Conservation (phyloP, 2,888 invertebrate species). For the Ophonus ardosiacus region DNA sequence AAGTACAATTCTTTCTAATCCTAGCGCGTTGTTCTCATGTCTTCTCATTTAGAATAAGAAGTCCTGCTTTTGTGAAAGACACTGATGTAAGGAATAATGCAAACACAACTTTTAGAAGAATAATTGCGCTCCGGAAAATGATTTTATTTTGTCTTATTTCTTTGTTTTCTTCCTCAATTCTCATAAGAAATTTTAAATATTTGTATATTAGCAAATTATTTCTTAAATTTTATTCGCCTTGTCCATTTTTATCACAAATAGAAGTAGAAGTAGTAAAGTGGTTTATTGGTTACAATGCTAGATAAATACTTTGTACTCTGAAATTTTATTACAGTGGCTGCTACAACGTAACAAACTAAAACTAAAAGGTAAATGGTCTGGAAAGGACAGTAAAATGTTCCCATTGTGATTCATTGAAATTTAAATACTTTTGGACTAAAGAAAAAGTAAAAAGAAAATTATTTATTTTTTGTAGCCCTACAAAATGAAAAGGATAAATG, state of each 20-base stretch:
- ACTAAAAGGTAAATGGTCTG: too few species aligned
- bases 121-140: not conserved
- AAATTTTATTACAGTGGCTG: too few species aligned
- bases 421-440: too few species aligned
- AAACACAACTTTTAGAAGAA: not conserved
- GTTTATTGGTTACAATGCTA: too few species aligned
- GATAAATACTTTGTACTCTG: too few species aligned
- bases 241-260: not conserved
- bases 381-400: too few species aligned
- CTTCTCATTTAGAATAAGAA: constrained; percentile 9
- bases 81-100: constrained; percentile 5
- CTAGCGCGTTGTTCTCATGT: constrained; percentile 10
- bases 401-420: too few species aligned
- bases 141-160: not conserved
- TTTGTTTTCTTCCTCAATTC: not conserved
- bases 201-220: not conserved
- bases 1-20: constrained; percentile 25
- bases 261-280: not conserved
- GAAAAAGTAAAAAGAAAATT: too few species aligned
- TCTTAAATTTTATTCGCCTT: not conserved
- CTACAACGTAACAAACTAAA: too few species aligned
- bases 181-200: not conserved
- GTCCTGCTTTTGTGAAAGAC: not conserved
- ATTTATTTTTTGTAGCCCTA: too few species aligned
- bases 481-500: too few species aligned